Conservation (phyloP, 2,797 vertebrate genomes). For the Hoplostethus atlanticus region DNA sequence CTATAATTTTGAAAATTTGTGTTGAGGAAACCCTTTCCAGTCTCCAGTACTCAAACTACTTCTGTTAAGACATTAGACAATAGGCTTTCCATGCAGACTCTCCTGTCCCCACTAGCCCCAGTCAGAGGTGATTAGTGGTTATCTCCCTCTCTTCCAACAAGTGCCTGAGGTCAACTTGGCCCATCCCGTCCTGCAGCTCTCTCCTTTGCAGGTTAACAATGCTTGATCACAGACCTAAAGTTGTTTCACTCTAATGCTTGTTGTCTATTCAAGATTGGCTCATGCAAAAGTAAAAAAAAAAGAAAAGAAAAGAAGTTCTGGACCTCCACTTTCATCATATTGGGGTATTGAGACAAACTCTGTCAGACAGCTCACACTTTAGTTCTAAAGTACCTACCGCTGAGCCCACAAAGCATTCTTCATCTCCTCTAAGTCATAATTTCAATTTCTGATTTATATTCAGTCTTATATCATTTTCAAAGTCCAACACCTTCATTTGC, state of each 20-base stretch:
- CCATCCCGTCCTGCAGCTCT: slow-evolving; percentile 47
- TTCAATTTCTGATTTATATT: background rate
- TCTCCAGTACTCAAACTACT: slow-evolving; percentile 1
- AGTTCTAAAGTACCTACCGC: slow-evolving; percentile 6
- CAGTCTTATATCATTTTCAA: background rate
- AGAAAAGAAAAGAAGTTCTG: too few species aligned
- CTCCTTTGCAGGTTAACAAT: slow-evolving; percentile 66
- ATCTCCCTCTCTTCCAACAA: slow-evolving; percentile 39
- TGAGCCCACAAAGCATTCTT: background rate
- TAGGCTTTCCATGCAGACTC: background rate
- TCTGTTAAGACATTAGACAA: background rate
- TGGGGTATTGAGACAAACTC: background rate
- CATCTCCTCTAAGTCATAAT: background rate
- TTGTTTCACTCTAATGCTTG: background rate
- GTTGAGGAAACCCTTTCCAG: background rate
- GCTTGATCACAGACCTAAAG: slow-evolving; percentile 38
- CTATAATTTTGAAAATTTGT: background rate
- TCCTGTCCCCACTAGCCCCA: too few species aligned
- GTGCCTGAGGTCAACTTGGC: slow-evolving; percentile 54
- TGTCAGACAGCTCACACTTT: slow-evolving; percentile 7
- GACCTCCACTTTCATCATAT: background rate
- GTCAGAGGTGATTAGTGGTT: slow-evolving; percentile 26
- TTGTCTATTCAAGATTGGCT: background rate
- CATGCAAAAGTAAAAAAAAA: too few species aligned
- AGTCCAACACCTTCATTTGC: fast-evolving